phyloP scores from a whole-genome alignment of 2,797 vertebrate genomes.

The Parauchenoglanis punctatus region DNA sequence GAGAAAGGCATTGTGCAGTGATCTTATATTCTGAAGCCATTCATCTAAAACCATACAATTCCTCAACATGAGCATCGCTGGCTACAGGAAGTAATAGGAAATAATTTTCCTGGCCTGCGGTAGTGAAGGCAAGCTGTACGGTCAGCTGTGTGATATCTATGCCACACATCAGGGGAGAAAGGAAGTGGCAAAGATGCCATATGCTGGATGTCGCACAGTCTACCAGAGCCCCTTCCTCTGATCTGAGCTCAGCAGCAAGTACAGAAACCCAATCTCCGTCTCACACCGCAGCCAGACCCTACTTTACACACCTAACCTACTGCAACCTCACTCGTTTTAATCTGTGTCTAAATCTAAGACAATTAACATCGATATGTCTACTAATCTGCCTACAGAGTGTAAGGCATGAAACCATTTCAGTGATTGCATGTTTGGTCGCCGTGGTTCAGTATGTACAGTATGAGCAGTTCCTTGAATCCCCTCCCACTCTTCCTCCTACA shows the following conservation, averaged over 20 bases:
- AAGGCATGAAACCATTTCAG: neutral
- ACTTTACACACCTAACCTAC: neutral
- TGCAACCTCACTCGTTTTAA: neutral
- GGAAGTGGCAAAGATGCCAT: neutral
- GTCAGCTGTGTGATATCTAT: conserved; percentile 5
- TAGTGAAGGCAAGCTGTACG: conserved; percentile 50
- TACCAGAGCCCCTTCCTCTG: neutral
- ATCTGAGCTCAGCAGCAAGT: neutral
- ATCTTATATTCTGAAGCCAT: neutral
- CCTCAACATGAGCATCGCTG: conserved; percentile 16
- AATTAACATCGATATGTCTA: no score
- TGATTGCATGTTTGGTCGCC: neutral
- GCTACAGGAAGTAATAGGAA: conserved; percentile 63
- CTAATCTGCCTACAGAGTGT: neutral
- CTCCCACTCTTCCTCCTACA: conserved; percentile 33
- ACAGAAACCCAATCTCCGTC: neutral
- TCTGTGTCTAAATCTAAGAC: no score
- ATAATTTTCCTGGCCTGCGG: conserved; percentile 50
- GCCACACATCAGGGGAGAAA: conserved; percentile 8
- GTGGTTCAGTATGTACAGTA: conserved; percentile 20
- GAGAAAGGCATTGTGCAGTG: neutral
- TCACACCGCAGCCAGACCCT: neutral
- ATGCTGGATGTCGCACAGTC: neutral
- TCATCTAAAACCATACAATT: neutral
- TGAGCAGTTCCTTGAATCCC: conserved; percentile 11